These are phyloP conservation scores for Furnarius figulus DNA, from an alignment of 2,113 vertebrate species.

Conservation along the genomic window DNA sequence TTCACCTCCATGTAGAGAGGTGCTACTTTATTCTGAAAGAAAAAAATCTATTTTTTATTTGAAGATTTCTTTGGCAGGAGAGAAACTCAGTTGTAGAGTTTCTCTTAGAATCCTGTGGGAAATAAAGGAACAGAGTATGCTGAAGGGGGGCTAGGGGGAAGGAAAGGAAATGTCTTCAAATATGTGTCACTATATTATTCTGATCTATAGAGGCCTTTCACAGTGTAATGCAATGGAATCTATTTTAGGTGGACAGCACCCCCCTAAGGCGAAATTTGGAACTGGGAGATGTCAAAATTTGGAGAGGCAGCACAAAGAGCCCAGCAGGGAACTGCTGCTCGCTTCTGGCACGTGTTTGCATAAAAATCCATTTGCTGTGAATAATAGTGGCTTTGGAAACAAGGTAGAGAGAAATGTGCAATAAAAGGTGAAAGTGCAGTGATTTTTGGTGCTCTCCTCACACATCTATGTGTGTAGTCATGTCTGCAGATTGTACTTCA, in stretches of 20 bases:
- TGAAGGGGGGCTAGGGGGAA: not conserved
- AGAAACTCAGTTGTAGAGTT: slow-evolving; percentile 22
- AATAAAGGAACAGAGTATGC: slow-evolving; percentile 53
- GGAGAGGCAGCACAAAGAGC: not conserved
- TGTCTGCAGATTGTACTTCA: not conserved
- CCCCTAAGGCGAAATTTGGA: slow-evolving; percentile 65
- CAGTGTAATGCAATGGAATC: not conserved
- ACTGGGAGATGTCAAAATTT: not conserved
- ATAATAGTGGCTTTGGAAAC: not conserved
- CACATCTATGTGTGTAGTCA: not conserved
- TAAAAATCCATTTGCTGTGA: not conserved
- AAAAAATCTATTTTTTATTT: slow-evolving; percentile 15
- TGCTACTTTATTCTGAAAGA: not conserved
- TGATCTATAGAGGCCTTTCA: slow-evolving; percentile 21
- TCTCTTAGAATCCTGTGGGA: slow-evolving; percentile 24
- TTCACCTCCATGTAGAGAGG: not conserved
- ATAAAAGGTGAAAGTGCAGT: not conserved
- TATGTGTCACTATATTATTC: slow-evolving; percentile 40
- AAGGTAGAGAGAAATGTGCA: not conserved
- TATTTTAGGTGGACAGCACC: slow-evolving; percentile 73
- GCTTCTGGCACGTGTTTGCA: not conserved
- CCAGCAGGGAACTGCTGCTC: not conserved
- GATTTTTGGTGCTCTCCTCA: not conserved
- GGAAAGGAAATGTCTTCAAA: slow-evolving; percentile 22
- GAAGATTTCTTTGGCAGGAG: slow-evolving; percentile 50